These are phyloP conservation scores for Marmota flaviventris DNA, from an alignment of 2,113 vertebrate species.

Conservation along the genomic window DNA sequence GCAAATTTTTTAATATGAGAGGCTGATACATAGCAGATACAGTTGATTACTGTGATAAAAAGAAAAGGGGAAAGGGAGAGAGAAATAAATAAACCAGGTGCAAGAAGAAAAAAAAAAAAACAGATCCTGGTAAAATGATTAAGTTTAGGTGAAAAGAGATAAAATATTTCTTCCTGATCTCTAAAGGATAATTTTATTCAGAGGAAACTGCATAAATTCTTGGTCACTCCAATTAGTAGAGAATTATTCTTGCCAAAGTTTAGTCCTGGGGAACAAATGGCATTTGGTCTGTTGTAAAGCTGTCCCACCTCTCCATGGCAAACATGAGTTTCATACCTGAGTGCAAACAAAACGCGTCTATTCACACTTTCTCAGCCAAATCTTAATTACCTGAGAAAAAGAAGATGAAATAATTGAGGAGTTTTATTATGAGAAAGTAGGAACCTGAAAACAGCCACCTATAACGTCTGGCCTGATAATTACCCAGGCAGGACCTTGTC, in stretches of 20 bases:
- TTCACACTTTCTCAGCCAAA: not conserved
- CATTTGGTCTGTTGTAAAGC: conserved; percentile 42
- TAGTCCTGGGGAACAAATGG: conserved; percentile 67
- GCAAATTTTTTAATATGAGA: conserved; percentile 74
- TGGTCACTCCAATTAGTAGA: conserved; percentile 72
- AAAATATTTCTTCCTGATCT: conserved; percentile 74
- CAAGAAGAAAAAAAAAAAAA: conserved; percentile 6
- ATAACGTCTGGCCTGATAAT: not conserved
- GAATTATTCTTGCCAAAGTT: conserved; percentile 58
- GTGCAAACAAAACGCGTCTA: conserved; percentile 32
- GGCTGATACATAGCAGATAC: conserved; percentile 70
- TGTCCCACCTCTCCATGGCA: not conserved
- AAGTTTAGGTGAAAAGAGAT: conserved; percentile 58
- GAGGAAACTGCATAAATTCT: conserved; percentile 78
- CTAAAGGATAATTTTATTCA: conserved; percentile 72
- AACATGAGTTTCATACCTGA: not conserved
- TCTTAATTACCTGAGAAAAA: conserved; percentile 24
- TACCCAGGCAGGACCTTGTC: not conserved
- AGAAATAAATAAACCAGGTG: not conserved
- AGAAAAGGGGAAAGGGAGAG: not conserved
- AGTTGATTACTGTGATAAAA: conserved; percentile 57
- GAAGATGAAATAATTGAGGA: not conserved
- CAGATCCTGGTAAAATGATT: conserved; percentile 62
- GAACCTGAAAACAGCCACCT: not conserved
- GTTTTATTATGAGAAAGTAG: not conserved